phyloP scores from a whole-genome alignment of 1,140 invertebrate species.

The Brachionus rubens region DNA sequence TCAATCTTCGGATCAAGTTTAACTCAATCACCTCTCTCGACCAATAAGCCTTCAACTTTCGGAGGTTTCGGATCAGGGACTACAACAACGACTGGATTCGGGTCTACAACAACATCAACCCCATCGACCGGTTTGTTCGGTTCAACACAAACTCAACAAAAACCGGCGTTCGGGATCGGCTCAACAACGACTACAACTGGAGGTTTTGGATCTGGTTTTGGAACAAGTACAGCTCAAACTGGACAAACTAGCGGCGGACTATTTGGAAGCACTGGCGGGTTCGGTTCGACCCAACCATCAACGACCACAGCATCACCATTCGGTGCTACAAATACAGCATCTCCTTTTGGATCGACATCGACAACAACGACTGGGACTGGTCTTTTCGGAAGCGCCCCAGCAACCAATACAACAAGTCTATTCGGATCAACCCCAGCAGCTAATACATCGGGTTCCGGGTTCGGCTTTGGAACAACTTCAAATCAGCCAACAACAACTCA shows the following conservation, averaged over 20 bases:
- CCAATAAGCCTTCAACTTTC: conserved; percentile 40
- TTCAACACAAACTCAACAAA: conserved; percentile 51
- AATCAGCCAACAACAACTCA: conserved; percentile 50
- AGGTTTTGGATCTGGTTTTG: conserved; percentile 51
- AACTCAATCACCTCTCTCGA: neutral
- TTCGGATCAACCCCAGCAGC: neutral
- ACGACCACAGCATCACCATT: conserved; percentile 44
- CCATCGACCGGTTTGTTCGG: conserved; percentile 61
- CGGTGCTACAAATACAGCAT: conserved; percentile 53
- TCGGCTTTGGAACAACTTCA: conserved; percentile 36
- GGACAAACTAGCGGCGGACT: conserved; percentile 35
- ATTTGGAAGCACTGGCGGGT: conserved; percentile 44
- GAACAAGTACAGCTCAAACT: conserved; percentile 51
- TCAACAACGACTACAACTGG: conserved; percentile 55
- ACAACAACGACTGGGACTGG: conserved; percentile 28
- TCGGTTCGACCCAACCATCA: conserved; percentile 49
- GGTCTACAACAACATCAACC: conserved; percentile 58
- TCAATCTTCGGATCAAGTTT: conserved; percentile 33
- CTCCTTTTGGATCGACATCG: conserved; percentile 62
- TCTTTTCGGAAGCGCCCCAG: neutral
- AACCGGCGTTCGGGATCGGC: conserved; percentile 47
- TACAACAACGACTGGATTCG: conserved; percentile 60
- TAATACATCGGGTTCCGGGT: neutral
- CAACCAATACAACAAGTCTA: neutral
- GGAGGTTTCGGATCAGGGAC: conserved; percentile 54